Evolutionary conservation across 2,797 vertebrate species (phyloP).

Genomic region (Arctocebus calabarensis): DNA sequence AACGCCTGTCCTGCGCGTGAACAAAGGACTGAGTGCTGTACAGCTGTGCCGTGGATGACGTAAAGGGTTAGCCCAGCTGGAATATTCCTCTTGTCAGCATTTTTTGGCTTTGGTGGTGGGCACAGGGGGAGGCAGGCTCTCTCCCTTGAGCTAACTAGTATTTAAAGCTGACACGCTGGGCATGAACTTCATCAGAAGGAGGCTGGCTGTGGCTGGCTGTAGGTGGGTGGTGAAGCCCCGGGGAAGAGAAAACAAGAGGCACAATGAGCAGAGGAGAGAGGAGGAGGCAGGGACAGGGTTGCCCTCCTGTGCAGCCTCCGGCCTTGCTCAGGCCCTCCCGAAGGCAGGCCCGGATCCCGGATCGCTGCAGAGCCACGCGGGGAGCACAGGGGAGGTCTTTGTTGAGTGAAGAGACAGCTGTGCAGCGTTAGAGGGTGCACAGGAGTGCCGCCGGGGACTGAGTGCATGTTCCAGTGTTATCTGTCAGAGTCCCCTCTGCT

Average conservation of each 20-base stretch:
- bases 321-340: accelerated
- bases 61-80: background rate
- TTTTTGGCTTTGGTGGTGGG: background rate
- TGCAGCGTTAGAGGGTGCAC: background rate
- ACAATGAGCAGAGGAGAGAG: background rate
- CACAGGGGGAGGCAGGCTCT: constrained; percentile 42
- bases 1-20: background rate
- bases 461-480: background rate
- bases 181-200: constrained; percentile 72
- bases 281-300: background rate
- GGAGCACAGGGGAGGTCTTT: background rate
- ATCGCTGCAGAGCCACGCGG: accelerated
- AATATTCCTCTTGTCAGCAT: constrained; percentile 19
- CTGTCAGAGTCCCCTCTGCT: background rate
- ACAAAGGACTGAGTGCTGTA: background rate
- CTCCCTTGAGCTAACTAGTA: constrained; percentile 65
- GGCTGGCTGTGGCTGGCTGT: constrained; percentile 71
- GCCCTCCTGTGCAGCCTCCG: no score
- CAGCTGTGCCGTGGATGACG: no score
- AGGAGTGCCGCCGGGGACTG: accelerated
- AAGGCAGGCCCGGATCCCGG: background rate
- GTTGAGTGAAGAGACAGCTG: background rate
- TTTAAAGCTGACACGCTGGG: constrained; percentile 72
- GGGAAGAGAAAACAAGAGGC: constrained; percentile 59
- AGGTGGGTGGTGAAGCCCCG: constrained; percentile 71